phyloP scores from a whole-genome alignment of 2,888 invertebrate species.

The Phortica magna region DNA sequence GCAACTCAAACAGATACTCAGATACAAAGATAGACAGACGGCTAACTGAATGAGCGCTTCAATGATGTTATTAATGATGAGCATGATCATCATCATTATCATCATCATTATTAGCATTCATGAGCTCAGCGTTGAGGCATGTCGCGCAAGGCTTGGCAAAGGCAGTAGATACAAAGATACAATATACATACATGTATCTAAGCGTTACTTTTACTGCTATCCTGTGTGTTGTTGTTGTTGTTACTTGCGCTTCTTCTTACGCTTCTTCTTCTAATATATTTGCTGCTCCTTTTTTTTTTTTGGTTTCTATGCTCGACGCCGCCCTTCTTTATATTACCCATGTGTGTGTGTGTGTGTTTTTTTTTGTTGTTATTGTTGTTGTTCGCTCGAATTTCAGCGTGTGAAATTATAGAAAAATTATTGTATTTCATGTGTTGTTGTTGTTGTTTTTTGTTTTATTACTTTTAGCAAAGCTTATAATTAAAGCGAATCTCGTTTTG shows the following conservation, averaged over 20 bases:
- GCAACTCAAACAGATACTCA: no score
- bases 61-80: no score
- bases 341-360: not conserved
- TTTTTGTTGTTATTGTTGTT: not conserved
- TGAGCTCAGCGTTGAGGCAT: no score
- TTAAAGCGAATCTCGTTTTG: constrained; percentile 22
- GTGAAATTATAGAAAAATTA: constrained; percentile 38
- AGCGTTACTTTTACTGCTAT: not conserved
- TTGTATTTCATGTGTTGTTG: not conserved
- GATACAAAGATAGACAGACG: no score
- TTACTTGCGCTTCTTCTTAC: not conserved
- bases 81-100: no score
- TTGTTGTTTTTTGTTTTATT: constrained; percentile 27
- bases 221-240: constrained; percentile 3
- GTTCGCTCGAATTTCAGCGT: constrained; percentile 31
- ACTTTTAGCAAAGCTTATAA: constrained; percentile 10
- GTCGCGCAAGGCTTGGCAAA: not conserved
- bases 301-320: not conserved
- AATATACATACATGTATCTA: not conserved
- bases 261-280: not conserved
- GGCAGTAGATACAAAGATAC: not conserved
- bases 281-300: not conserved
- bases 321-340: not conserved
- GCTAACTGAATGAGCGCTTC: no score
- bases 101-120: no score